Percentiles rank a stretch among this genome's conserved stretches.
Conservation (phyloP, 2,113 vertebrate species). For the Coptodon bakossiorum region DNA sequence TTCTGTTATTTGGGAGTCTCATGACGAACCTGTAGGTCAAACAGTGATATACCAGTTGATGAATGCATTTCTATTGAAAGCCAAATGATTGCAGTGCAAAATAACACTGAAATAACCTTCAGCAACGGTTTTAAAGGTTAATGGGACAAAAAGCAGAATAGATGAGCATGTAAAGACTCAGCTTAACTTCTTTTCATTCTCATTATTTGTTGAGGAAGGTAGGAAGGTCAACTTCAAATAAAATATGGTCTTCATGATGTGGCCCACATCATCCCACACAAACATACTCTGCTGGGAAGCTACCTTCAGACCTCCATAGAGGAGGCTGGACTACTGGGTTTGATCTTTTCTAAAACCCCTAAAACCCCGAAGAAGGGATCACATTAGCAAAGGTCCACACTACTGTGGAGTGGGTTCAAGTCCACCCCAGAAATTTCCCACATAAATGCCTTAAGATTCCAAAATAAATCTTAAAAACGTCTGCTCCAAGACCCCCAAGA, state of each 20-base stretch:
- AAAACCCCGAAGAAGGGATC: not conserved
- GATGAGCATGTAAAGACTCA: not conserved
- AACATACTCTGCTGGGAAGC: not conserved
- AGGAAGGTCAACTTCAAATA: not conserved
- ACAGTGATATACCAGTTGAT: not conserved
- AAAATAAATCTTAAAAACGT: not conserved
- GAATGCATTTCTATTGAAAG: not conserved
- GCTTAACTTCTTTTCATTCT: not conserved
- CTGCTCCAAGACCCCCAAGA: too few species aligned
- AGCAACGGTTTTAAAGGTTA: not conserved
- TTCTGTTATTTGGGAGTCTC: not conserved
- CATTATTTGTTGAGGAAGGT: not conserved
- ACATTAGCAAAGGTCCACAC: not conserved
- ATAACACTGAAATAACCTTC: not conserved
- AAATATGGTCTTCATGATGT: not conserved
- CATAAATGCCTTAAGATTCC: not conserved
- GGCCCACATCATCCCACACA: not conserved
- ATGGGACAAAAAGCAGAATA: not conserved
- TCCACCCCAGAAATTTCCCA: rapidly evolving
- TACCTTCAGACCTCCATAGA: rapidly evolving
- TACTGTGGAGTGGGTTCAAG: not conserved
- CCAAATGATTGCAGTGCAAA: not conserved
- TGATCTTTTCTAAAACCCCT: not conserved
- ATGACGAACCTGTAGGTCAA: not conserved
- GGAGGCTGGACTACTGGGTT: not conserved